These are phyloP conservation scores for Megathymus violae DNA, from an alignment of 1,140 invertebrate species.

Conservation along the genomic window DNA sequence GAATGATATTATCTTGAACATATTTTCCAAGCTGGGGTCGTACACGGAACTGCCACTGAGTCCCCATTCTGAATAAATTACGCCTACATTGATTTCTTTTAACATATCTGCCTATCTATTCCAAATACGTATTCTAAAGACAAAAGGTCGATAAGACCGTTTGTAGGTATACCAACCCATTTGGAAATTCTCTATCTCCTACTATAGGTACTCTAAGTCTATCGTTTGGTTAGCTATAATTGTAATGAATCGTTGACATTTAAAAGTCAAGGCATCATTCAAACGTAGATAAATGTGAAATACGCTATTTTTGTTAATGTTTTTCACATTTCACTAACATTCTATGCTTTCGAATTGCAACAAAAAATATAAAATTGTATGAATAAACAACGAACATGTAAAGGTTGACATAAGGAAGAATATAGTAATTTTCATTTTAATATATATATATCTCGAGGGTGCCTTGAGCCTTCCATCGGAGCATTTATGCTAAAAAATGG, in stretches of 20 bases:
- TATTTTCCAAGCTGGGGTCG: slow-evolving; percentile 64
- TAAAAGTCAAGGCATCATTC: slow-evolving; percentile 41
- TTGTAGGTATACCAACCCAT: slow-evolving; percentile 1
- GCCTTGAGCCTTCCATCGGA: too few relatives aligned
- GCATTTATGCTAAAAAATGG: slow-evolving; percentile 23
- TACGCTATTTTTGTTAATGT: slow-evolving; percentile 24
- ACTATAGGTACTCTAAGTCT: too few relatives aligned
- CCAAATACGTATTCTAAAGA: background rate
- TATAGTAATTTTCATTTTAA: too few relatives aligned
- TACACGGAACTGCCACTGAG: slow-evolving; percentile 47
- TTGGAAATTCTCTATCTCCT: background rate
- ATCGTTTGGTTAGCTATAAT: background rate
- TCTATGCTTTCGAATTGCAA: too few relatives aligned
- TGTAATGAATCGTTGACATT: slow-evolving; percentile 18
- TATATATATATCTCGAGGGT: too few relatives aligned
- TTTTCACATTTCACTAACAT: slow-evolving; percentile 30
- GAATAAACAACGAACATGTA: too few relatives aligned
- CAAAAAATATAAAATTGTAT: too few relatives aligned
- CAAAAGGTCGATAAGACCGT: background rate
- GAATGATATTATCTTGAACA: slow-evolving; percentile 74
- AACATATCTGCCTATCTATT: slow-evolving; percentile 10
- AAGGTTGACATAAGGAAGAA: too few relatives aligned
- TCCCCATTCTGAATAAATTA: slow-evolving; percentile 74
- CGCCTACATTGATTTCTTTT: slow-evolving; percentile 58
- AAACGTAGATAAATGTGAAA: slow-evolving; percentile 44